Base-by-base conservation (phyloP, 92 coral and sea anemone species). In the Diadumene lineata region DNA sequence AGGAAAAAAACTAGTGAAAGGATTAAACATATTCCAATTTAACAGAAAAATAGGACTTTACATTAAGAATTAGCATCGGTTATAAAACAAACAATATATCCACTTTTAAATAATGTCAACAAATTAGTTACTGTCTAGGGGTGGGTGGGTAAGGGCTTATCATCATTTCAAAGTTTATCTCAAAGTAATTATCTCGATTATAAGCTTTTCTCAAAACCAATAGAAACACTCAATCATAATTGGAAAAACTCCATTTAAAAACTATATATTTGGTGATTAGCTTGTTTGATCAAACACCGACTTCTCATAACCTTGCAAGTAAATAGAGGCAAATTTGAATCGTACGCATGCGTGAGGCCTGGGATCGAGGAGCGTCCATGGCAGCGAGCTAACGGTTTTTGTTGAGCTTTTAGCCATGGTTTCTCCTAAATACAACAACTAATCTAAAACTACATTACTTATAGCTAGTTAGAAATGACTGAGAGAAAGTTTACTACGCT, bases 271-370 rank as follows among this genome's bases (percentile, higher is more conserved):
- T 60, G 17, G 29, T 1, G 29, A 15, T 24, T 34, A 31, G 55
- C 34, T 70, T 43, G 30, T 21, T 31, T 55, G 96, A 90, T 84
- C 64, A 62, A 80, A 43, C 63, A 50, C 66, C 77, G 66, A 81
- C 79, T 77, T 90, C 96, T 84, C 96, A 73, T 44, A 23, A 74
- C 68, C 43, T 70, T 9, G 28, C 55, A 60, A 34, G 74, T 64
- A 84, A 91, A 87, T 34, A 84, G 98, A 92, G 98, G 98, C 97
- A 94, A 94, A 94, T 94, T 94, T 88, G 91, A 94, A 94, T 76
- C 71, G 63, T 38, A 84, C 98, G 98, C 98, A 94, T 94, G 97
- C 98, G 97, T 81, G 60, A 68, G 84, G 56, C 30, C 76, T 57
- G 64, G 74, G 16, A 58, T 30, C 72, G 58, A 56, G 56, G 68